Percentiles rank a stretch among this genome's conserved stretches.
Evolutionary conservation across 2,888 invertebrate species (phyloP).

Genomic region (Zaprionus lineosus): DNA sequence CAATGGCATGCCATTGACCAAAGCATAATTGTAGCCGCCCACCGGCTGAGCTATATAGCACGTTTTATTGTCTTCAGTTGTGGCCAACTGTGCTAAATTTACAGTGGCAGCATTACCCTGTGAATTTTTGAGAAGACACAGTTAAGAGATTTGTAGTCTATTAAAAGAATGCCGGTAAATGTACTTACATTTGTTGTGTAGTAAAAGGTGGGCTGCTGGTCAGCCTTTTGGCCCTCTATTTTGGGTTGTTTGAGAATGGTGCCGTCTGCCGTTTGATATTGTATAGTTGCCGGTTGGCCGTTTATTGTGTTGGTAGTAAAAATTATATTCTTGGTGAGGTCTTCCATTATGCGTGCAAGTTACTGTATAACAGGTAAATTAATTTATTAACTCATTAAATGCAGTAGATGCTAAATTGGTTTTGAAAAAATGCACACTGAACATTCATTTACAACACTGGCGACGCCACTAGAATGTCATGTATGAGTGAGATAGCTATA

Average conservation of each 20-base stretch:
- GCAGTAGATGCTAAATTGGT: conserved; percentile 17
- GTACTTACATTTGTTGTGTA: conserved; percentile 84
- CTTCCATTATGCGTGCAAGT: conserved; percentile 75
- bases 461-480: conserved; percentile 25
- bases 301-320: conserved; percentile 86
- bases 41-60: conserved; percentile 90
- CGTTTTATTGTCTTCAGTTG: conserved; percentile 86
- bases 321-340: conserved; percentile 84
- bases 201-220: conserved; percentile 88
- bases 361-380: conserved; percentile 30
- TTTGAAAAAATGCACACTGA: conserved; percentile 43
- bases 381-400: conserved; percentile 7
- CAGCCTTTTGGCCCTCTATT: conserved; percentile 85
- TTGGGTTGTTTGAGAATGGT: conserved; percentile 86
- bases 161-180: not conserved
- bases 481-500: conserved; percentile 43
- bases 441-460: conserved; percentile 47
- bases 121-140: not conserved
- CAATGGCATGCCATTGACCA: conserved; percentile 93
- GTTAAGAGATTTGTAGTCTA: conserved; percentile 22
- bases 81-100: conserved; percentile 87
- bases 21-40: conserved; percentile 89
- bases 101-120: conserved; percentile 85
- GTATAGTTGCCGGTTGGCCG: conserved; percentile 86
- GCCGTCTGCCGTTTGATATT: conserved; percentile 87